Conservation (phyloP, 2,888 invertebrate genomes). For the Eilema depressum region DNA sequence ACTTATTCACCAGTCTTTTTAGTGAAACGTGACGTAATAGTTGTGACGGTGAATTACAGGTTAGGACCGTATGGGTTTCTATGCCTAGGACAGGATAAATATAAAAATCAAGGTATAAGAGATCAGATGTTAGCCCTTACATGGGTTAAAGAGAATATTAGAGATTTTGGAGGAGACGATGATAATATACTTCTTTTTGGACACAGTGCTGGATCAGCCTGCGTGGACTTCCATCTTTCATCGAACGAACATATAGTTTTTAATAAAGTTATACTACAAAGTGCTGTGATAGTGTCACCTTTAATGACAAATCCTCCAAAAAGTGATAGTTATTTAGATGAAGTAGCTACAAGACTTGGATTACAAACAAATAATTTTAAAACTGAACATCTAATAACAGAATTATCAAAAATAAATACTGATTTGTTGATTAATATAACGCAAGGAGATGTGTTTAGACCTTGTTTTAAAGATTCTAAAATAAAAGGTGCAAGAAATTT, state of each 20-base stretch:
- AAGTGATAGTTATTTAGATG: neutral
- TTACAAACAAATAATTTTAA: neutral
- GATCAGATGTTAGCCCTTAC: slow-evolving; percentile 52
- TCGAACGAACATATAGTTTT: slow-evolving; percentile 51
- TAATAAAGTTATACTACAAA: slow-evolving; percentile 48
- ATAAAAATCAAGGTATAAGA: slow-evolving; percentile 58
- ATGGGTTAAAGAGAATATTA: slow-evolving; percentile 58
- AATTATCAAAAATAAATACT: slow-evolving; percentile 1
- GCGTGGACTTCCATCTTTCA: slow-evolving; percentile 50
- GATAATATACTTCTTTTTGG: slow-evolving; percentile 49
- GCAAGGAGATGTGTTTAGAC: slow-evolving; percentile 7
- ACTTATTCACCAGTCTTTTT: slow-evolving; percentile 11
- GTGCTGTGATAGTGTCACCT: slow-evolving; percentile 32
- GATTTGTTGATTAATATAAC: neutral
- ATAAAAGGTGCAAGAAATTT: slow-evolving; percentile 5
- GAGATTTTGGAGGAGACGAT: slow-evolving; percentile 51
- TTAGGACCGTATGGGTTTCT: slow-evolving; percentile 21
- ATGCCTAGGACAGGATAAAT: slow-evolving; percentile 3
- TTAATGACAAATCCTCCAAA: neutral
- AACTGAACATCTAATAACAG: neutral
- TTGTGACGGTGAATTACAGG: slow-evolving; percentile 22
- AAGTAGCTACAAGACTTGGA: slow-evolving; percentile 1
- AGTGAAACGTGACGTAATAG: slow-evolving; percentile 3
- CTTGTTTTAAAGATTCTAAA: slow-evolving; percentile 4
- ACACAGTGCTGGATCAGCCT: slow-evolving; percentile 50